Evolutionary conservation across 2,113 vertebrate genomes (phyloP), one percentile per base, ranked within the genome.

Genomic region (Potamarius usumacintae): DNA sequence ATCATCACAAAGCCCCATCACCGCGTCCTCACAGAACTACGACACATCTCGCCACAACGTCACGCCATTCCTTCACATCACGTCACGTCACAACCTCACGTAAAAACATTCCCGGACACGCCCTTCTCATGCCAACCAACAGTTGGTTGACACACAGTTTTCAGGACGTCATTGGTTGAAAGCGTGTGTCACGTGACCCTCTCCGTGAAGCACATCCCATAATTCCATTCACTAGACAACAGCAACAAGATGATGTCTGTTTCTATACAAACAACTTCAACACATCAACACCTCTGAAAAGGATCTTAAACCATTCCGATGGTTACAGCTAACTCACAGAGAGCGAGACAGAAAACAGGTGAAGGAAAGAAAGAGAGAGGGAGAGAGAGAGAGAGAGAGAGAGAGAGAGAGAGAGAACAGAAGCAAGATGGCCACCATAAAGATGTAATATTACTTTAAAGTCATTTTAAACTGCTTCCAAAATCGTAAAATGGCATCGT

Each of bases 381-480:
- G 50, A 53, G 50, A 55, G 22, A 78, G 22, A 53, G 22, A 25
- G 17, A 52, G 72, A 52, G 10, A 53, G 11, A 30, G 30, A 30
- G 30, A 30, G 50, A 78, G 52, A 79, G n/a, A 34, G 27, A 30
- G 15, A 2, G 11, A 20, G 8, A 77, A 25, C 72, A 77, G 74
- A 77, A 77, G 27, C 78, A 80, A 58, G 78, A 58, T 80, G 78
- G 55, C 78, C 17, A 1, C 52, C 53, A 57, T 57, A 78, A 78
- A 78, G n/a, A 7, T 79, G 52, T 58, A 58, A 58, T 80, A 80
- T 80, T 58, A 58, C 58, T 80, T 57, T 27, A 57, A 57, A 79
- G 77, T 57, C 52, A 79, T 55, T 79, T 57, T 34, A 80, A 80
- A 58, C 55, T 34, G 78, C 78, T 34, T 80, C 78, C 78, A 20